Conservation (phyloP, 2,888 invertebrate genomes). For the Cosmia pyralina region DNA sequence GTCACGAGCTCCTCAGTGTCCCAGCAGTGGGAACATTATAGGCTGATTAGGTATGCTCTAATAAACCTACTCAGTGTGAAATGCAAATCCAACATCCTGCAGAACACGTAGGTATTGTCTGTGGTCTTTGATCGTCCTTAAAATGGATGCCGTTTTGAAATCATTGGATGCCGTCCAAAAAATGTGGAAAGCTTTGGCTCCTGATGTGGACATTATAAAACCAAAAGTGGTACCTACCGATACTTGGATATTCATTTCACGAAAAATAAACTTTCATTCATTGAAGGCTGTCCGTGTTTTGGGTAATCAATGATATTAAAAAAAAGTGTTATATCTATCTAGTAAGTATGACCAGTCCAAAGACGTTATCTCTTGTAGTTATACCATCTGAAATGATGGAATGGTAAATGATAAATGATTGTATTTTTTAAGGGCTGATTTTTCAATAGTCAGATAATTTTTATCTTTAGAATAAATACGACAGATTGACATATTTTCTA, state of each 20-base stretch:
- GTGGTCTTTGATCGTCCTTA: not conserved
- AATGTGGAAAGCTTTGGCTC: slow-evolving; percentile 1
- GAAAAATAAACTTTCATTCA: slow-evolving; percentile 1
- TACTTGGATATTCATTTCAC: slow-evolving; percentile 25
- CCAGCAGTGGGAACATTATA: no score
- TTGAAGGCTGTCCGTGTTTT: slow-evolving; percentile 4
- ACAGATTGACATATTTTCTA: no score
- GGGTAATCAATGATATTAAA: not conserved
- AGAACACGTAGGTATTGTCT: not conserved
- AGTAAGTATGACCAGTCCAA: not conserved
- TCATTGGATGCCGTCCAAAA: slow-evolving; percentile 13
- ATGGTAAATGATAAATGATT: no score
- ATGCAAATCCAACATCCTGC: not conserved
- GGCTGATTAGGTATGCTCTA: no score
- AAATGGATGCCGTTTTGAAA: slow-evolving; percentile 14
- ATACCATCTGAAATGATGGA: not conserved
- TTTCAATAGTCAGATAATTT: no score
- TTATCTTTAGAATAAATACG: no score
- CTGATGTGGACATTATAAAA: not conserved
- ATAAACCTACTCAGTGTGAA: no score
- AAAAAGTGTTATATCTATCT: no score
- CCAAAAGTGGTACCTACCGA: not conserved
- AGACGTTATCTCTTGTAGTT: not conserved
- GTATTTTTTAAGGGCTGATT: no score
- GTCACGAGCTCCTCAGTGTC: no score